A percentile compares a stretch with the other conserved stretches of the same genome.
phyloP scores from a whole-genome alignment of 2,888 invertebrate genomes.

The Pammene aurita region DNA sequence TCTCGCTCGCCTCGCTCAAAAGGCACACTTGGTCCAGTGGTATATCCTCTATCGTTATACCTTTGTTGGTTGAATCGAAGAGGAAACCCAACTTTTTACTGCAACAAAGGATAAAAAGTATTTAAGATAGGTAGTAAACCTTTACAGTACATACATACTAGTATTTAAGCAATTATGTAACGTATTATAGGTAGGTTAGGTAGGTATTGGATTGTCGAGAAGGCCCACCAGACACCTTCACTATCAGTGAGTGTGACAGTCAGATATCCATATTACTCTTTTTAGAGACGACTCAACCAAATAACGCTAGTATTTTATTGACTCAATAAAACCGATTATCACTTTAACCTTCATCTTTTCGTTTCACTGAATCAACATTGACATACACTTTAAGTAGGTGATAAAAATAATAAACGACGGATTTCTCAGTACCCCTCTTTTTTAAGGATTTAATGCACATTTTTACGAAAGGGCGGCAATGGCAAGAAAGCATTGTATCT shows the following conservation, averaged over 20 bases:
- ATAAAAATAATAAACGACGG: no score
- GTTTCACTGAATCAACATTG: background rate
- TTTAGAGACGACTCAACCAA: background rate
- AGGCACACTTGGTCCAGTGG: constrained; percentile 65
- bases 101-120: constrained; percentile 49
- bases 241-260: background rate
- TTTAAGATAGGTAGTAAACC: no score
- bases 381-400: no score
- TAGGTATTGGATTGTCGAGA: no score
- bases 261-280: background rate
- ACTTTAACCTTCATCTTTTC: background rate
- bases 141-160: no score
- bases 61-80: constrained; percentile 67
- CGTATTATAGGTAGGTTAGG: no score
- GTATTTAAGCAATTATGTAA: no score
- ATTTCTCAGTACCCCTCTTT: no score
- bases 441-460: no score
- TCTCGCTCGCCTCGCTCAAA: constrained; percentile 60
- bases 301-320: background rate
- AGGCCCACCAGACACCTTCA: no score
- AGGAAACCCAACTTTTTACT: constrained; percentile 73
- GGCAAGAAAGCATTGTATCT: background rate
- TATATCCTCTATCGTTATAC: constrained; percentile 69
- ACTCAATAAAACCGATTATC: background rate
- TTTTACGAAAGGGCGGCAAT: background rate